Conservation (phyloP, 2,888 invertebrate genomes). For the Agrotis ipsilon region DNA sequence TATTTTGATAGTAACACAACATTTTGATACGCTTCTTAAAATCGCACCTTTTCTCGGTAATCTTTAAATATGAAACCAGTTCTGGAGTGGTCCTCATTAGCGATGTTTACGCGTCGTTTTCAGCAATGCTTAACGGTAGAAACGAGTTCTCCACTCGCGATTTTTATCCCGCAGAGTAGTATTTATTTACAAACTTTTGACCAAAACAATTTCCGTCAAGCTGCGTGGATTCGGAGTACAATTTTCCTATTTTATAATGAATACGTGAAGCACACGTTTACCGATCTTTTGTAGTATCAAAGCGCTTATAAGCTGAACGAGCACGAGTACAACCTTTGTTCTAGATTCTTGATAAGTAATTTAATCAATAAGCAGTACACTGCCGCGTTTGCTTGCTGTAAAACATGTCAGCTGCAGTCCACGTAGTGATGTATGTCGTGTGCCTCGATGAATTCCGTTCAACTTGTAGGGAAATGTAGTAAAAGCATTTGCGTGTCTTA, state of each 20-base stretch:
- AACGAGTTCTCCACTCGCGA: conserved; percentile 83
- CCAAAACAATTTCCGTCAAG: conserved; percentile 65
- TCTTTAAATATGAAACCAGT: conserved; percentile 77
- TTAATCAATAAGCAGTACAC: conserved; percentile 61
- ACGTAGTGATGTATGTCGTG: conserved; percentile 42
- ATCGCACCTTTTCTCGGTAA: conserved; percentile 69
- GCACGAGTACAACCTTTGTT: conserved; percentile 61
- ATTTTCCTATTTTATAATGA: conserved; percentile 75
- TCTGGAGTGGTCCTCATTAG: conserved; percentile 75
- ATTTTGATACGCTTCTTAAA: conserved; percentile 54
- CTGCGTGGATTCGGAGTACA: conserved; percentile 52
- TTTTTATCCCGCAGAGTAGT: conserved; percentile 71
- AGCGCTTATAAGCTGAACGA: conserved; percentile 65
- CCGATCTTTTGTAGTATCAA: conserved; percentile 72
- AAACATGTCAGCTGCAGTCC: conserved; percentile 20
- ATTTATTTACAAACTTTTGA: conserved; percentile 83
- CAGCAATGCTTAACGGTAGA: conserved; percentile 86
- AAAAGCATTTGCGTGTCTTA: conserved; percentile 79
- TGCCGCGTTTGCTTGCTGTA: conserved; percentile 54
- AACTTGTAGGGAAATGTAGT: conserved; percentile 49
- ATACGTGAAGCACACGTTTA: conserved; percentile 71
- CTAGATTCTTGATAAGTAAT: conserved; percentile 48
- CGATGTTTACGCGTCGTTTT: conserved; percentile 81
- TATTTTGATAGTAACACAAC: conserved; percentile 52
- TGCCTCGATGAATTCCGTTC: conserved; percentile 37